A percentile compares a stretch with the other conserved stretches of the same genome.
phyloP scores from a whole-genome alignment of 2,113 vertebrate species.

The Pluvianellus socialis region DNA sequence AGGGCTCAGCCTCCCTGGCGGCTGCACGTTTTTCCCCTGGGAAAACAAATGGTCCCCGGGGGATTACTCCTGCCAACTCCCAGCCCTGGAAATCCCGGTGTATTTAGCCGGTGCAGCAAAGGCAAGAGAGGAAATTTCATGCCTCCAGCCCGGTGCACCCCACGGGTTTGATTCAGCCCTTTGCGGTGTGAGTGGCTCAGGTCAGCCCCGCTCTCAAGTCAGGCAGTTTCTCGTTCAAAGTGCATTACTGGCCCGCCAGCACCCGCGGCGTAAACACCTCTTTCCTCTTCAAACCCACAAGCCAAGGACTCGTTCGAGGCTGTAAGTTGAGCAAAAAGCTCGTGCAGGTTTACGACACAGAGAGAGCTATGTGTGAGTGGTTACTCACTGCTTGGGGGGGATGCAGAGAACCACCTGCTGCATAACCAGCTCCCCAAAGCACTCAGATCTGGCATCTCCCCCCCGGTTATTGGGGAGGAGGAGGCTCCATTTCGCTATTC shows the following conservation, averaged over 20 bases:
- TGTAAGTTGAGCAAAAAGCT: accelerated
- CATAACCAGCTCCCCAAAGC: not conserved
- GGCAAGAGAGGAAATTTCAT: not conserved
- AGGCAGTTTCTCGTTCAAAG: constrained; percentile 29
- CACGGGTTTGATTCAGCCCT: not conserved
- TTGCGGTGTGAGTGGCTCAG: not conserved
- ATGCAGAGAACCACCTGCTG: not conserved
- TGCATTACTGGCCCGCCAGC: not conserved
- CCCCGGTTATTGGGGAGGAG: not conserved
- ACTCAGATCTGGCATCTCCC: too few species aligned
- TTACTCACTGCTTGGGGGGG: not conserved
- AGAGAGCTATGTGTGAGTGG: accelerated
- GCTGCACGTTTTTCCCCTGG: not conserved
- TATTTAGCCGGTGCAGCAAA: accelerated
- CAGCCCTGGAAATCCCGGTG: not conserved
- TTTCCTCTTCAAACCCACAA: not conserved
- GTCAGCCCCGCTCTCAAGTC: not conserved
- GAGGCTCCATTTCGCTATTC: not conserved
- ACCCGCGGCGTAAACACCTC: not conserved
- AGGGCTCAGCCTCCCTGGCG: not conserved
- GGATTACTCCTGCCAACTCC: not conserved
- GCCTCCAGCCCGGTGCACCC: not conserved
- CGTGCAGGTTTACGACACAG: accelerated
- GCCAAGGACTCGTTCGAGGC: not conserved
- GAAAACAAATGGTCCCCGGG: not conserved